Evolutionary conservation across 2,113 vertebrate genomes (phyloP), one percentile per base, ranked within the genome.

Genomic region (Excalfactoria chinensis): DNA sequence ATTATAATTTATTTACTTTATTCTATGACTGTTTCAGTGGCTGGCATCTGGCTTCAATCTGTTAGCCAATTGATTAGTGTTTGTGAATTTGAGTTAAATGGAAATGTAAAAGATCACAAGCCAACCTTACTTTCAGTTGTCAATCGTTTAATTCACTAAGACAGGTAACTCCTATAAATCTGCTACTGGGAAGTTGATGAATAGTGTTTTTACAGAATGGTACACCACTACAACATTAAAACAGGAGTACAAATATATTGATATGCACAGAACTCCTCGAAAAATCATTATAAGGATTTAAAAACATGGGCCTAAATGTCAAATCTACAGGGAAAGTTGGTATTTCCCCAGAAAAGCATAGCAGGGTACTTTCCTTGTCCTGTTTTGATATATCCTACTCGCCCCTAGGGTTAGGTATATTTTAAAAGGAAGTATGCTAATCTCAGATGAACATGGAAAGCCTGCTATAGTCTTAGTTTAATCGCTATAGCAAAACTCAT

Each of bases 351-450:
- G 88, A 95, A 88, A 88, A 85, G 83, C 95, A 95, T 75, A 95
- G 95, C 96, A 96, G 79, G 94, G 82, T 96, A 83, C 67, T 92
- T 92, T 95, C 92, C 68, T 93, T 91, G 86, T 88, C 79, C 15
- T 68, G 86, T 93, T 97, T 73, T 95, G 88, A 96, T 96, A 97
- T 59, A 84, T 59, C 66, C 72, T 75, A 62, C 67, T 90, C 86
- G 74, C 89, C 95, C 86, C 96, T 69, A 84, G 92, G 89, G 89
- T 93, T 86, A 96, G 83, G 81, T 94, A 91, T 20, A 71, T 94
- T 97, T 93, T 83, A 84, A 96, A 94, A 97, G 88, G 90, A 97
- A 96, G 88, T 85, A 94, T 77, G 83, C 88, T 95, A 95, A 96
- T 93, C 93, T 97, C 89, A 97, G 77, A 95, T 88, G 74, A 93